Conservation (phyloP, 1,140 invertebrate genomes). For the Pseudomyrmex concolor region DNA sequence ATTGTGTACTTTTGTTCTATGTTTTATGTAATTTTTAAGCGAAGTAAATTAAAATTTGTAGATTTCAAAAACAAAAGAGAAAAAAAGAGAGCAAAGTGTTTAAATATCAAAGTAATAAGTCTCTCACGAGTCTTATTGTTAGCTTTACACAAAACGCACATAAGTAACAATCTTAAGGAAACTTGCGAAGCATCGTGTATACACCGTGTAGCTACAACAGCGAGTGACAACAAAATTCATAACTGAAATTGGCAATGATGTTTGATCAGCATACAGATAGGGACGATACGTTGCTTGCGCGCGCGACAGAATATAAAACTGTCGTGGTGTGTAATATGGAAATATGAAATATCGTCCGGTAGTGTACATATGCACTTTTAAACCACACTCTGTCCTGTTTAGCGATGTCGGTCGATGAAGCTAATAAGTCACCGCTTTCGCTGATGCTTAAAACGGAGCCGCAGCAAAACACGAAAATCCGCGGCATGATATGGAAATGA, state of each 20-base stretch:
- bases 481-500: slow-evolving; percentile 11
- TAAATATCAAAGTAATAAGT: too few species aligned
- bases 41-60: too few species aligned
- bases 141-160: too few species aligned
- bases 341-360: neutral
- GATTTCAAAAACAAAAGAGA: too few species aligned
- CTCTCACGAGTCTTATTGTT: too few species aligned
- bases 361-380: neutral
- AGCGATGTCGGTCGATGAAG: neutral
- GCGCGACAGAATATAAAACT: slow-evolving; percentile 23
- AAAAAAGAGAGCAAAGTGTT: too few species aligned
- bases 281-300: slow-evolving; percentile 9
- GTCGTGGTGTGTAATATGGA: neutral
- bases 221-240: slow-evolving; percentile 24
- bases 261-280: slow-evolving; percentile 42
- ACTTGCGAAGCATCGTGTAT: neutral
- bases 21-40: too few species aligned
- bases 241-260: slow-evolving; percentile 39
- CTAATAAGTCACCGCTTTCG: slow-evolving; percentile 12
- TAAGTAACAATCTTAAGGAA: too few species aligned
- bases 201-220: neutral
- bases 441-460: neutral
- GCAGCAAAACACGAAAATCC: slow-evolving; percentile 3
- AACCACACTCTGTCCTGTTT: neutral
- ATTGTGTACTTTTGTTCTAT: too few species aligned